Base-by-base conservation (phyloP, 1,140 invertebrate genomes). In the Spodoptera litura region DNA sequence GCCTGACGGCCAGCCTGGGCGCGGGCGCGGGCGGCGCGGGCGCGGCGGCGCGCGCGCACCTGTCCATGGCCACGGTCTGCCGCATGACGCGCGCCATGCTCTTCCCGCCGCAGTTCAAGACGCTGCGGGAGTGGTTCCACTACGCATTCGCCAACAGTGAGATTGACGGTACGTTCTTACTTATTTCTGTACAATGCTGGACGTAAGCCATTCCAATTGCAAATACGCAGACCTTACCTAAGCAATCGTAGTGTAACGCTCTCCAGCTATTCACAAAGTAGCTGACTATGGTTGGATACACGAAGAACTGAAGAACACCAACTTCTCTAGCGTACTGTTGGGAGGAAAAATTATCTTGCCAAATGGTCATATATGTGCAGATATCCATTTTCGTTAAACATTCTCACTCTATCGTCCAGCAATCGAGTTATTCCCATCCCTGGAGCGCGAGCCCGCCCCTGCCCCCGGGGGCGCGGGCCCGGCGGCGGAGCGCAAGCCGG, bases 61-160 rank as follows among this genome's bases (percentile, higher is more conserved):
- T 97, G 87, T 98, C 97, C 38, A 98, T 98, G 97, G 98, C 98
- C 10, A 99, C 98, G 1, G 98, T 99, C 27, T 99, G 98, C 90
- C 97, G 98, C 87, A 97, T 99, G 78, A 98, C 98, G 56, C 95
- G 98, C 64, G 98, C 98, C 83, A 96, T 99, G 70, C 96, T 99
- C 25, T 99, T 99, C 94, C 98, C 98, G 62, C 98, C 98, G 31
- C 98, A 99, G 93, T 99, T 99, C 92, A 98, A 98, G 91, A 97
- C 97, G 20, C 95, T 99, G 10, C 97, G 98, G 84, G 99, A 99
- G 94, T 99, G 99, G 99, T 99, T 99, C 95, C 97, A 98, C 85
- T 99, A 99, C 94, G 98, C 98, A 0, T 99, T 99, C 93, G 97
- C 98, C 25, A 98, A 97, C 81, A 98, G 97, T 91, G 98, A 99